Evolutionary conservation across 2,888 invertebrate species (phyloP).

Genomic region (Thysanoteuthis rhombus): DNA sequence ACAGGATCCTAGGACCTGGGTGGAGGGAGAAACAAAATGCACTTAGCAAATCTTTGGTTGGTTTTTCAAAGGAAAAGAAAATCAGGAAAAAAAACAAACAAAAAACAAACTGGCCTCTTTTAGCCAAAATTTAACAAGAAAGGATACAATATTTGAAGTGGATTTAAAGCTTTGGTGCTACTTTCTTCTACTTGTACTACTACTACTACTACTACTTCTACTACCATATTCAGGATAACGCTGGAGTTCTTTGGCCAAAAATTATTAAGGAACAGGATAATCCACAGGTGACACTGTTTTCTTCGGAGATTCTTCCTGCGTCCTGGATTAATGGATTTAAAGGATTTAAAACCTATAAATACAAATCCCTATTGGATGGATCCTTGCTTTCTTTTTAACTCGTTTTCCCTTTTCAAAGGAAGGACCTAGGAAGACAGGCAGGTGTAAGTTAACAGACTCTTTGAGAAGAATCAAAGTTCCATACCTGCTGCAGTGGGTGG

Average conservation of each 20-base stretch:
- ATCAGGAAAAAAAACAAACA: background rate
- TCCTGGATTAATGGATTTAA: background rate
- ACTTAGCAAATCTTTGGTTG: conserved; percentile 13
- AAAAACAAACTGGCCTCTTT: background rate
- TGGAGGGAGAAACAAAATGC: background rate
- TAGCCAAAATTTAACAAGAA: background rate
- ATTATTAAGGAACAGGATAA: background rate
- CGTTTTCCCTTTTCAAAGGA: background rate
- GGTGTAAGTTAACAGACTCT: background rate
- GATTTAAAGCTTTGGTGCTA: background rate
- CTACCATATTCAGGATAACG: conserved; percentile 12
- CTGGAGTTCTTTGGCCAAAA: background rate
- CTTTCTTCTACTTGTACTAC: background rate
- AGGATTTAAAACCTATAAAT: background rate
- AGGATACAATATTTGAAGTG: background rate
- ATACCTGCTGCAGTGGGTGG: background rate
- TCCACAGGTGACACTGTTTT: background rate
- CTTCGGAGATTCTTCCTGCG: background rate
- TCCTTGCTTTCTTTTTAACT: background rate
- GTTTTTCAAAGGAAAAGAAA: background rate
- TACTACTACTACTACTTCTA: background rate
- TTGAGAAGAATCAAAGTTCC: background rate
- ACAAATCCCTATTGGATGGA: background rate
- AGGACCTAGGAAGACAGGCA: background rate
- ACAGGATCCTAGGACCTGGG: conserved; percentile 30